Conservation (phyloP, 2,888 invertebrate genomes). For the Cynaeus angustus region DNA sequence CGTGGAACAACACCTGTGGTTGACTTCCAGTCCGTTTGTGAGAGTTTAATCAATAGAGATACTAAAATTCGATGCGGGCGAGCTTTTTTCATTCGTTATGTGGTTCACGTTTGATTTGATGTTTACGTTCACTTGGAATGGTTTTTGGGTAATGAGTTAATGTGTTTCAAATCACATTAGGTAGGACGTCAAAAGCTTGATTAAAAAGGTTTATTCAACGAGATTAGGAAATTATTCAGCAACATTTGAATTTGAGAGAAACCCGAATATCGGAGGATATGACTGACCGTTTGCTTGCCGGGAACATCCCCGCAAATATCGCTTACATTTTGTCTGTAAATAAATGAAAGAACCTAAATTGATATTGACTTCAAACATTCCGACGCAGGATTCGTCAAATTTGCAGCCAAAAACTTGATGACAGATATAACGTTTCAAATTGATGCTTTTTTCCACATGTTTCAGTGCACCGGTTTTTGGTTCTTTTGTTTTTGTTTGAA, state of each 20-base stretch:
- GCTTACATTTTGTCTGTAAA: not conserved
- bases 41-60: conserved; percentile 36
- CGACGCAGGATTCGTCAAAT: no score
- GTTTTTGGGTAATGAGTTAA: conserved; percentile 44
- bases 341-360: no score
- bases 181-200: conserved; percentile 39
- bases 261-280: conserved; percentile 9
- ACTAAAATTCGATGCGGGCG: conserved; percentile 39
- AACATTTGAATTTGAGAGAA: conserved; percentile 26
- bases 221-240: conserved; percentile 28
- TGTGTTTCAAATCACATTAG: conserved; percentile 42
- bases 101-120: conserved; percentile 38
- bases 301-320: not conserved
- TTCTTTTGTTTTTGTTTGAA: no score
- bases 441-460: no score
- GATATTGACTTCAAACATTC: no score
- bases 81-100: conserved; percentile 41
- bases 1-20: not conserved
- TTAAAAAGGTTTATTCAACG: conserved; percentile 45
- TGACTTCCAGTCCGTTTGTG: conserved; percentile 3
- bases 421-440: no score
- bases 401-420: no score
- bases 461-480: no score
- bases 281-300: not conserved
- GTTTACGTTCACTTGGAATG: conserved; percentile 41